Evolutionary conservation across 2,113 vertebrate species (phyloP).

Genomic region (Menura novaehollandiae): DNA sequence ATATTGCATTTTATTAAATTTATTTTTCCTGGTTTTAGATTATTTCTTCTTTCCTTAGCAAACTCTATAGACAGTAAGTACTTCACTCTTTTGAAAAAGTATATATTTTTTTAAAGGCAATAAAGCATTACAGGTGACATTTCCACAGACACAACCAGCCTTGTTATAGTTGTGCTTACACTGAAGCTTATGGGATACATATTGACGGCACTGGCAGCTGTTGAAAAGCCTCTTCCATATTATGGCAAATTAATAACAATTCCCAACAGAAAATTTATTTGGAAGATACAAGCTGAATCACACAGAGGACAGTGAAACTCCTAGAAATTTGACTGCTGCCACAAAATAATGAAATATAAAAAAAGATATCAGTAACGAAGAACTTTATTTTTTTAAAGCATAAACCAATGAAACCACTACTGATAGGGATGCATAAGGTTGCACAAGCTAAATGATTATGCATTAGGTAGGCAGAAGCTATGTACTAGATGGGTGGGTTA

Average conservation of each 20-base stretch:
- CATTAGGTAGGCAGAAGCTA: neutral
- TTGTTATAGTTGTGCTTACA: neutral
- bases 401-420: neutral
- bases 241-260: neutral
- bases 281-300: neutral
- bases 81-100: neutral
- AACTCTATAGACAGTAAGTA: neutral
- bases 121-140: neutral
- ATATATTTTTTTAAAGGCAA: neutral
- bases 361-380: neutral
- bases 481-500: no score
- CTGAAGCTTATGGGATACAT: neutral
- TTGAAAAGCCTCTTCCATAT: neutral
- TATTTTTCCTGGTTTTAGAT: neutral
- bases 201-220: neutral
- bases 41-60: neutral
- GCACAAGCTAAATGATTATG: neutral
- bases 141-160: neutral
- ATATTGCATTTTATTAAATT: neutral
- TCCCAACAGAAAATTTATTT: neutral
- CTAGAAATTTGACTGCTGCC: neutral
- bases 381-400: neutral
- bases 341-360: neutral
- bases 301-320: neutral
- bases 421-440: neutral